phyloP scores from a whole-genome alignment of 2,113 vertebrate species.

The Patagioenas fasciata region DNA sequence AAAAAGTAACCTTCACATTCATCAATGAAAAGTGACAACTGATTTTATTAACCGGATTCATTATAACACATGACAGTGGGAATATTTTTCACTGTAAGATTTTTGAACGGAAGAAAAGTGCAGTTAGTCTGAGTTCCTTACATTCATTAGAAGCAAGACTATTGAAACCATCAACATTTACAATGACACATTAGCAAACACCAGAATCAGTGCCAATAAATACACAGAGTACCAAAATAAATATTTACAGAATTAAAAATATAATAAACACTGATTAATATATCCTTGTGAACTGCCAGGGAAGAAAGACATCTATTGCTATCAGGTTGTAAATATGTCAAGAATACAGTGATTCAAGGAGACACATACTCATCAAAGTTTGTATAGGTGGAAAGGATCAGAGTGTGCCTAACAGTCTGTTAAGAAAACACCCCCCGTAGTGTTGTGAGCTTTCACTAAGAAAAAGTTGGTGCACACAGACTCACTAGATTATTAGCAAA shows the following conservation, averaged over 20 bases:
- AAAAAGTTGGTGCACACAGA: slow-evolving; percentile 27
- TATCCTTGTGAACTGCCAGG: slow-evolving; percentile 65
- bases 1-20: slow-evolving; percentile 13
- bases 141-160: slow-evolving; percentile 75
- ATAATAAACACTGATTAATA: slow-evolving; percentile 74
- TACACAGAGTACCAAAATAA: slow-evolving; percentile 79
- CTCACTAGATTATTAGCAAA: slow-evolving; percentile 2
- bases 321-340: slow-evolving; percentile 40
- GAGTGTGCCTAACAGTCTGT: slow-evolving; percentile 57
- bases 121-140: slow-evolving; percentile 71
- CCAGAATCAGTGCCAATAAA: slow-evolving; percentile 74
- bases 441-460: slow-evolving; percentile 46
- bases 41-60: slow-evolving; percentile 74
- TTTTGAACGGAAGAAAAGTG: slow-evolving; percentile 71
- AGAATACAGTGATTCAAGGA: slow-evolving; percentile 51
- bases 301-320: slow-evolving; percentile 70
- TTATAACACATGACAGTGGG: slow-evolving; percentile 68
- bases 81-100: slow-evolving; percentile 62
- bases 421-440: slow-evolving; percentile 54
- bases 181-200: slow-evolving; percentile 67
- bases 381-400: slow-evolving; percentile 25
- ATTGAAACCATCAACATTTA: slow-evolving; percentile 74
- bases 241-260: slow-evolving; percentile 82
- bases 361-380: background rate
- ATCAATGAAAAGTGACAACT: slow-evolving; percentile 70